These are phyloP conservation scores for Setophaga petechia DNA, from an alignment of 2,113 vertebrate genomes.

Conservation along the genomic window DNA sequence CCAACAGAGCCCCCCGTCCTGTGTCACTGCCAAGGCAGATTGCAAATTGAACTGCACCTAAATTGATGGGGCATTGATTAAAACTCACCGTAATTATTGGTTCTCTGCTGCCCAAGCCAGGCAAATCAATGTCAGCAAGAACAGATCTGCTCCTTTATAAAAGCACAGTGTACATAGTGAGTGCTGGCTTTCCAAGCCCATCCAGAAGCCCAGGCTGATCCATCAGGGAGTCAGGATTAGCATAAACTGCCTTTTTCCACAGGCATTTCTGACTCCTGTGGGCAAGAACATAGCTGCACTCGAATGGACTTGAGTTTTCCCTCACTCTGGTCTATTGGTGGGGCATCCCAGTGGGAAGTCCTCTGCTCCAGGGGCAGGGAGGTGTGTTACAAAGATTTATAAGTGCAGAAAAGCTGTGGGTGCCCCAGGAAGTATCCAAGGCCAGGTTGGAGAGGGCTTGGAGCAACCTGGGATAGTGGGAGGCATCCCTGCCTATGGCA, in stretches of 20 bases:
- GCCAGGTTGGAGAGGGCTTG: neutral
- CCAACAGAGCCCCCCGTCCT: neutral
- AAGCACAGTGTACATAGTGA: neutral
- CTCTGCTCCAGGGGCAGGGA: neutral
- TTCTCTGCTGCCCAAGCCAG: conserved; percentile 48
- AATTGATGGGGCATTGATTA: conserved; percentile 75
- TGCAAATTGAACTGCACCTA: conserved; percentile 63
- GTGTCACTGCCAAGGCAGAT: conserved; percentile 55
- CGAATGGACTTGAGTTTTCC: neutral
- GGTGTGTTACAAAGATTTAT: neutral
- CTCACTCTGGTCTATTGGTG: neutral
- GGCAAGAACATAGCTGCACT: neutral
- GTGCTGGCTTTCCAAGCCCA: neutral
- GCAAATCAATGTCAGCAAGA: conserved; percentile 67
- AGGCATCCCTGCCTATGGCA: no score
- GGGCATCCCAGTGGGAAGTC: neutral
- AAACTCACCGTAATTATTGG: conserved; percentile 73
- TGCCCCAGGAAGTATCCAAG: neutral
- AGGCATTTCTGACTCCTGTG: neutral
- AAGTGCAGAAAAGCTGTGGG: neutral
- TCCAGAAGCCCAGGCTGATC: neutral
- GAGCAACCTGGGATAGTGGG: neutral
- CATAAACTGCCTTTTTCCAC: neutral
- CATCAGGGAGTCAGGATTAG: neutral
- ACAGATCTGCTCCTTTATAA: neutral